Base-by-base conservation (phyloP, 30 jellyfish, hydroid and myxozoan genomes). In the Hydra vulgaris region DNA sequence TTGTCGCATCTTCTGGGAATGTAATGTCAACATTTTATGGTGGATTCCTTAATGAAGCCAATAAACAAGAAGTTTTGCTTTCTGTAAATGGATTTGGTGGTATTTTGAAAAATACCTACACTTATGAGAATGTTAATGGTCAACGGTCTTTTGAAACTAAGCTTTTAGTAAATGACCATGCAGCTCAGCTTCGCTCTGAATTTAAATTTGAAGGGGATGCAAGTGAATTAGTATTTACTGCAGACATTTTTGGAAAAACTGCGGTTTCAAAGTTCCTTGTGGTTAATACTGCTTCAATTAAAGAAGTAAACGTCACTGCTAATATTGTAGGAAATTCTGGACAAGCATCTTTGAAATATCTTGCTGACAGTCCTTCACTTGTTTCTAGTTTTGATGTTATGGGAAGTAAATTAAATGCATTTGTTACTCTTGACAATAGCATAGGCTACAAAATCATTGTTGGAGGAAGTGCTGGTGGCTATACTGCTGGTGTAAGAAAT, bases 41-140 rank as follows among this genome's bases (percentile, higher is more conserved):
- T 16, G 99, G 99, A 8, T 54, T 53, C 78, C 72, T 52, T 26
- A 61, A 77, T 79, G 68, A 85, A 8, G 95, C 16, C 12, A 67
- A 55, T 22, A 81, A 67, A 27, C 82, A 87, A 87, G 86, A 81
- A 56, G 66, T 94, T 18, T 79, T 84, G 52, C 27, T 85, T 23
- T 79, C 80, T 24, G 96, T 91, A n/a, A 84, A 66, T 17, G 86
- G 82, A 15, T 56, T 86, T 20, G 99, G 96, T 54, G 84, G 82
- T 88, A 70, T 75, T 18, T 89, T 87, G 20, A 83, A 83, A 18
- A 66, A 67, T 71, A 68, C 71, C 21, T 25, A 61, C 5, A 74
- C 83, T 19, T 80, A 80, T 69, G 19, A 80, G 83, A 70, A 67
- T 67, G 52, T 16, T 7, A 26, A 80, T 66, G 81, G 81, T 0